Evolutionary conservation across 2,113 vertebrate species (phyloP).

Genomic region (Lanius collurio): DNA sequence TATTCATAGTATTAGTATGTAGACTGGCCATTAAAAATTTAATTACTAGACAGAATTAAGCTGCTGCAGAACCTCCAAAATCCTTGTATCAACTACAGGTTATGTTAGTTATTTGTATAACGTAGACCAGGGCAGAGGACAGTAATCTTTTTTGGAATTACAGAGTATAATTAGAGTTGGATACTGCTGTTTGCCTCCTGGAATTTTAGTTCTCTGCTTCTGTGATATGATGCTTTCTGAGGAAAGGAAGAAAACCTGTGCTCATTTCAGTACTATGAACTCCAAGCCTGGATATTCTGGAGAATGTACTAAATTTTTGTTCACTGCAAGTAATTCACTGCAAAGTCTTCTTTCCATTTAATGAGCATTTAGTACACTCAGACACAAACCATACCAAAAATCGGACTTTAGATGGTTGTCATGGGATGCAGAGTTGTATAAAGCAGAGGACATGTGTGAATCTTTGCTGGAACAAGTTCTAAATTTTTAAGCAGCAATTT

Average conservation of each 20-base stretch:
- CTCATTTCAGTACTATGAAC: background rate
- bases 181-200: background rate
- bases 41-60: background rate
- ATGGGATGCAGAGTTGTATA: background rate
- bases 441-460: background rate
- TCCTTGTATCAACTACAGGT: background rate
- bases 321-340: background rate
- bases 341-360: constrained; percentile 1
- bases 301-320: background rate
- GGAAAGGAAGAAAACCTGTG: background rate
- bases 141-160: background rate
- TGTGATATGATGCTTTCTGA: background rate
- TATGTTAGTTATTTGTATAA: background rate
- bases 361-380: background rate
- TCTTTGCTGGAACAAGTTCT: background rate
- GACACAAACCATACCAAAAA: background rate
- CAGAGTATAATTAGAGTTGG: background rate
- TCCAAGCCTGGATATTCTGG: background rate
- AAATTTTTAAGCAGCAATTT: background rate
- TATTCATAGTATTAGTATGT: background rate
- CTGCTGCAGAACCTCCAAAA: background rate
- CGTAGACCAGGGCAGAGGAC: background rate
- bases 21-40: background rate
- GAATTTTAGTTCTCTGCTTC: background rate
- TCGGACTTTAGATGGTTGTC: background rate